phyloP scores from a whole-genome alignment of 1,140 invertebrate genomes.

The Drosophila yakuba region DNA sequence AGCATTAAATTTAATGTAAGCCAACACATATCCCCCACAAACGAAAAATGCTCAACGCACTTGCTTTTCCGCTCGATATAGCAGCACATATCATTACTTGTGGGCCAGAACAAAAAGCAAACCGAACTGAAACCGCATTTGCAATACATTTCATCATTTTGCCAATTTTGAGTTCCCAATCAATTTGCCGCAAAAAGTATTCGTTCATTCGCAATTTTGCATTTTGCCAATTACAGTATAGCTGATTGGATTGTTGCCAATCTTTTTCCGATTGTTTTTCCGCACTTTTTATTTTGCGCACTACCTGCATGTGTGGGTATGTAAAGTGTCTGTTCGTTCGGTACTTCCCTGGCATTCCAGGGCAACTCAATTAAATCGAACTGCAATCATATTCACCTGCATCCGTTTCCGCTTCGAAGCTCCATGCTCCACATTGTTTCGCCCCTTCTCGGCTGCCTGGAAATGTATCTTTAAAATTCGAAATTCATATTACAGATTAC shows the following conservation, averaged over 20 bases:
- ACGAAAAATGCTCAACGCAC: neutral
- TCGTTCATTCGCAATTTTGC: slow-evolving; percentile 72
- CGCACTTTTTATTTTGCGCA: slow-evolving; percentile 5
- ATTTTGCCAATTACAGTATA: slow-evolving; percentile 75
- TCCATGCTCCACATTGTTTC: slow-evolving; percentile 31
- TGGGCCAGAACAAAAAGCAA: neutral
- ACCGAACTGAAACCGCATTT: slow-evolving; percentile 33
- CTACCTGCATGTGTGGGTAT: slow-evolving; percentile 5
- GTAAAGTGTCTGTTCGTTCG: slow-evolving; percentile 12
- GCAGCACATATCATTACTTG: slow-evolving; percentile 2
- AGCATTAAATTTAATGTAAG: neutral
- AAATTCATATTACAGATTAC: slow-evolving; percentile 79
- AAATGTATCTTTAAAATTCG: slow-evolving; percentile 61
- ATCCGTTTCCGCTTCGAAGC: slow-evolving; percentile 25
- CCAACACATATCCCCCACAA: neutral
- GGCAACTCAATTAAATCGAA: slow-evolving; percentile 77
- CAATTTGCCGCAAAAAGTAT: slow-evolving; percentile 71
- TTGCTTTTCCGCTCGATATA: slow-evolving; percentile 29
- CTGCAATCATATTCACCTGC: slow-evolving; percentile 74
- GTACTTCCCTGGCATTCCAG: slow-evolving; percentile 38
- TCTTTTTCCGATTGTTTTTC: slow-evolving; percentile 47
- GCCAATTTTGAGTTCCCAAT: slow-evolving; percentile 74
- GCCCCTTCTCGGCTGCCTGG: slow-evolving; percentile 15
- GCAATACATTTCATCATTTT: slow-evolving; percentile 62
- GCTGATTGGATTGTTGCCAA: slow-evolving; percentile 77